Evolutionary conservation across 2,888 invertebrate genomes (phyloP).

Genomic region (Trissonchulus latispiculum): DNA sequence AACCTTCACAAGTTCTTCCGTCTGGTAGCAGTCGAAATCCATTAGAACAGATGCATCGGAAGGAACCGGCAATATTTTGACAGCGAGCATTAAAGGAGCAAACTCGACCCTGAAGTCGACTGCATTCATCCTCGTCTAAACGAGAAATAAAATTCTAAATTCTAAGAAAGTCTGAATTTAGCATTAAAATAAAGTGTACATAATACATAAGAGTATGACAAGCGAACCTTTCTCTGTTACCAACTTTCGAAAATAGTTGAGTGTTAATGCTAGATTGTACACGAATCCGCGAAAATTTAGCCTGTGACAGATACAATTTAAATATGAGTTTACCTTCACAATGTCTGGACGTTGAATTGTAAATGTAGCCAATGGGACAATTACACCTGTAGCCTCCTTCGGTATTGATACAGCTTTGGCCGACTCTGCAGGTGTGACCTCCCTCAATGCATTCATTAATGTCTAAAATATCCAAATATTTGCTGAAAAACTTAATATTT

Average conservation of each 20-base stretch:
- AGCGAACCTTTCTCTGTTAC: too few species aligned
- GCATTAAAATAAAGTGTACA: too few species aligned
- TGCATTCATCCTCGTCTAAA: constrained; percentile 73
- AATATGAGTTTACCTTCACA: too few species aligned
- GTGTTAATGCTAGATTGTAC: too few species aligned
- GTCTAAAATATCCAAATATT: constrained; percentile 58
- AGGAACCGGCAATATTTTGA: constrained; percentile 61
- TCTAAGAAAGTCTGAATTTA: too few species aligned
- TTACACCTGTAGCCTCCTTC: constrained; percentile 55
- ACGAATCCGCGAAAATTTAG: too few species aligned
- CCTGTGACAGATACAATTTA: too few species aligned
- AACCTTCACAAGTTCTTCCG: constrained; percentile 46
- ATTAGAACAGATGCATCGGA: constrained; percentile 57
- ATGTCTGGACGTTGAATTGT: constrained; percentile 39
- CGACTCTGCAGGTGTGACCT: constrained; percentile 62
- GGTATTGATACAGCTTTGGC: constrained; percentile 70
- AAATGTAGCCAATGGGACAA: constrained; percentile 47
- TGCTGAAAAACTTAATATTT: too few species aligned
- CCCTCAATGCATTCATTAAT: constrained; percentile 70
- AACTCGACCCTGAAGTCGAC: constrained; percentile 52
- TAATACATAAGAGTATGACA: too few species aligned
- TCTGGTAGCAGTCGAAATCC: constrained; percentile 50
- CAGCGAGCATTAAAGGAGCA: constrained; percentile 58
- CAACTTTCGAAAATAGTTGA: too few species aligned
- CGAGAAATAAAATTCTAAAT: constrained; percentile 18